Evolutionary conservation across 1,140 invertebrate genomes (phyloP).

Genomic region (Psix sp.): DNA sequence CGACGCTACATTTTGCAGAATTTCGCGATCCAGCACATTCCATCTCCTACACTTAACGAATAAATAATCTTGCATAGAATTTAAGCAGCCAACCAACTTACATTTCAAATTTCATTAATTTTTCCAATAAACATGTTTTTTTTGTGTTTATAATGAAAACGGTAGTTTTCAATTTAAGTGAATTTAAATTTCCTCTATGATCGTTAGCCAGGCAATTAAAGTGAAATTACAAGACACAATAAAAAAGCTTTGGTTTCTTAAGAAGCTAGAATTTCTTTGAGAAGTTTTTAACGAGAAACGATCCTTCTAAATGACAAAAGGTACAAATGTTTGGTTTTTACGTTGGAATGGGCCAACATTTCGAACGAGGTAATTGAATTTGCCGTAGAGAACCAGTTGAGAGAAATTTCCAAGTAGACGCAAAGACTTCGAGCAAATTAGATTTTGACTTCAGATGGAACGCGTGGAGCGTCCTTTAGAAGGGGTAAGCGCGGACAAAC

Average conservation of each 20-base stretch:
- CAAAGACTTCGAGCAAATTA: slow-evolving; percentile 36
- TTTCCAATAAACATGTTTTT: no score
- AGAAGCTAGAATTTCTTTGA: slow-evolving; percentile 27
- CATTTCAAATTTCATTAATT: slow-evolving; percentile 25
- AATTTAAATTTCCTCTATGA: no score
- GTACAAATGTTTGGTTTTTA: slow-evolving; percentile 45
- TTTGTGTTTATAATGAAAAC: no score
- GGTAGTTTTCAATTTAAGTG: no score
- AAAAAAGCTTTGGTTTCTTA: no score
- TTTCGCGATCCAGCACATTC: slow-evolving; percentile 51
- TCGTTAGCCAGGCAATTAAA: no score
- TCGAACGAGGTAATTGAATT: slow-evolving; percentile 46
- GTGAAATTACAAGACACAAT: slow-evolving; percentile 23
- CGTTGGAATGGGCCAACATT: slow-evolving; percentile 39
- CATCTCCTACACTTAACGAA: slow-evolving; percentile 36
- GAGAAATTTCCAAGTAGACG: slow-evolving; percentile 28
- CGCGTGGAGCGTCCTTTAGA: slow-evolving; percentile 15
- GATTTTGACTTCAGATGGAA: slow-evolving; percentile 31
- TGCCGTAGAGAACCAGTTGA: slow-evolving; percentile 15
- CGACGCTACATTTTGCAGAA: slow-evolving; percentile 56
- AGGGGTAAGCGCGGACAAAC: slow-evolving; percentile 57
- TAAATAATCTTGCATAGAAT: slow-evolving; percentile 39
- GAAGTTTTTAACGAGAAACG: slow-evolving; percentile 54
- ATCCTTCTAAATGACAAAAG: slow-evolving; percentile 58
- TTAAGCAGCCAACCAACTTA: slow-evolving; percentile 21